These are phyloP conservation scores for Gobio occitaniae DNA, from an alignment of 2,797 vertebrate species.

Conservation along the genomic window DNA sequence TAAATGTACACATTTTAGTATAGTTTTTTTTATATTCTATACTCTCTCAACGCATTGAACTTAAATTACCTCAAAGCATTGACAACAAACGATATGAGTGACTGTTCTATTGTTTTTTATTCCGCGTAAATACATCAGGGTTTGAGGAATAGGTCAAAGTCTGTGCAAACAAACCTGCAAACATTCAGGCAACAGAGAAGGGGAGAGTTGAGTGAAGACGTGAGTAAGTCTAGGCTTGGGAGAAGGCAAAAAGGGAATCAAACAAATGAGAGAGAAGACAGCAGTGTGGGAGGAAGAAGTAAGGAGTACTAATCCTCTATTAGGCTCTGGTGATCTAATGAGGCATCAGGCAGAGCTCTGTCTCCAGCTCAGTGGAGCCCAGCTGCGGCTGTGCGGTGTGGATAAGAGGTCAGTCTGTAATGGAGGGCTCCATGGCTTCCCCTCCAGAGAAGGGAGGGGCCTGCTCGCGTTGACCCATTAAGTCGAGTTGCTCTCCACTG, in stretches of 20 bases:
- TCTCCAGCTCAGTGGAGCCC: slow-evolving; percentile 68
- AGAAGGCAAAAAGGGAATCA: slow-evolving; percentile 34
- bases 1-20: too few relatives aligned
- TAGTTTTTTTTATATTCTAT: not conserved
- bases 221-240: slow-evolving; percentile 12
- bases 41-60: not conserved
- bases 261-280: slow-evolving; percentile 30
- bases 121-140: not conserved
- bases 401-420: slow-evolving; percentile 77
- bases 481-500: slow-evolving; percentile 81
- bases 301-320: slow-evolving; percentile 79
- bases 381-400: slow-evolving; percentile 72
- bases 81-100: not conserved
- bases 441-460: slow-evolving; percentile 78
- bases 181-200: not conserved
- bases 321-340: slow-evolving; percentile 78
- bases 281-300: slow-evolving; percentile 56
- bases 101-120: not conserved
- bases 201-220: not conserved
- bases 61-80: not conserved
- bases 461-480: slow-evolving; percentile 81
- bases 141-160: not conserved
- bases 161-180: not conserved
- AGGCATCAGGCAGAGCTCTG: slow-evolving; percentile 76
- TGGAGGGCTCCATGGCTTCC: slow-evolving; percentile 76